Base-by-base conservation (phyloP, 2,113 vertebrate species). In the Polyodon spathula region DNA sequence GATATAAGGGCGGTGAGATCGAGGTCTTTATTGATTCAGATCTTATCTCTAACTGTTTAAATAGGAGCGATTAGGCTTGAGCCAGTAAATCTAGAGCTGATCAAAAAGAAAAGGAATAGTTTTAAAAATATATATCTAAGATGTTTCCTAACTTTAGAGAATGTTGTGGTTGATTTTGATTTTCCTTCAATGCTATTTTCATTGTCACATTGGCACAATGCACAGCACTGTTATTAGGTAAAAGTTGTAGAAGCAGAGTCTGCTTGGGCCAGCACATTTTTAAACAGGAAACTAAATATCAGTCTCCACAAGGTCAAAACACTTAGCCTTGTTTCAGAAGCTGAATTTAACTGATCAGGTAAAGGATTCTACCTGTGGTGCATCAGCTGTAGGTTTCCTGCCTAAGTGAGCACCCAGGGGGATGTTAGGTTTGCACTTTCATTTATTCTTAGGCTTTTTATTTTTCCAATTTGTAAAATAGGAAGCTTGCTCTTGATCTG, bases 341-440 rank as follows among this genome's bases (percentile, higher is more conserved):
- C 27, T 27, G 27, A 27, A 27, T 27, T 27, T 27, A 27, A 27
- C 3, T 1, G 27, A 27, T 27, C 27, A 27, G 27, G 27, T 27
- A 27, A 59, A 56, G 59, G 52, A 44, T 71, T 71, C 60, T 64
- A 27, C 27, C 27, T 3, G 65, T 57, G 61, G 40, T 56, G 63
- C n/a, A 46, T 65, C 65, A 71, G 63, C 62, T 70, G 60, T 57
- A 67, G 61, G 62, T 67, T 64, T 64, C 63, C 61, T 60, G 61
- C 68, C 70, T 61, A 63, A 48, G 40, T 56, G 63, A 44, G 10
- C 68, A 61, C 63, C 63, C 60, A 55, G 55, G 62, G 50, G 65
- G 66, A 73, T 66, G 63, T 3, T 64, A 65, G 68, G 66, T 67
- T 76, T 71, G 68, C 75, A 73, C 71, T 68, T 66, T 63, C 61